These are phyloP conservation scores for Rapana venosa DNA, from an alignment of 2,888 invertebrate genomes.

Conservation along the genomic window DNA sequence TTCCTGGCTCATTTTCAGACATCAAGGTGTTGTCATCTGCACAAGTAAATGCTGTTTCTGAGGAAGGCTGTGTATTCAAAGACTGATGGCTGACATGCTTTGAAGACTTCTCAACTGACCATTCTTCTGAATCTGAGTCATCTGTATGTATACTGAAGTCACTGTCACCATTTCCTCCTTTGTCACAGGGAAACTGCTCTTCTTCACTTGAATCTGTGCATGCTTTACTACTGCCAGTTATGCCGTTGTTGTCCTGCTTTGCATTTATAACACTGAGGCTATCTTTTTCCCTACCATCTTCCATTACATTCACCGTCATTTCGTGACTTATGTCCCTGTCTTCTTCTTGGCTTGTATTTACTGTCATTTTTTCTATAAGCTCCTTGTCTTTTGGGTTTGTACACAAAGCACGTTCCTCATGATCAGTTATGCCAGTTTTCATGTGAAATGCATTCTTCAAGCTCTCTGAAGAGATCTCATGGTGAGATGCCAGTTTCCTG, in stretches of 20 bases:
- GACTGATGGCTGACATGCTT: neutral
- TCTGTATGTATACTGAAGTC: constrained; percentile 30
- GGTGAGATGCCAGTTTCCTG: neutral
- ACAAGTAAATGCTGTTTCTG: neutral
- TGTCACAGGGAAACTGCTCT: neutral
- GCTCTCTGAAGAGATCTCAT: neutral
- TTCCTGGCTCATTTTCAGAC: neutral
- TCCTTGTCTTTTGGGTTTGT: neutral
- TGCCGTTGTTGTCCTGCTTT: neutral
- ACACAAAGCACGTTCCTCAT: too few relatives aligned
- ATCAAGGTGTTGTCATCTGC: neutral
- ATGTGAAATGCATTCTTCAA: neutral
- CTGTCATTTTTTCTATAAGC: neutral
- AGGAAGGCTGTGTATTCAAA: neutral
- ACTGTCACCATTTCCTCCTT: neutral
- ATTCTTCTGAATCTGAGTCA: neutral
- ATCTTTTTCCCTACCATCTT: neutral
- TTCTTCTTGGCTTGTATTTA: neutral
- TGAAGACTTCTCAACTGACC: neutral
- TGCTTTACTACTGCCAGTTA: neutral
- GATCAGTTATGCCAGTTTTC: too few relatives aligned
- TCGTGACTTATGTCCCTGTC: neutral
- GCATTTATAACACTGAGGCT: neutral
- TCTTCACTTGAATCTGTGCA: neutral
- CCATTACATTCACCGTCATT: neutral